Percentiles rank a stretch among this genome's conserved stretches.
phyloP scores from a whole-genome alignment of 1,140 invertebrate genomes.

The Bombus impatiens region DNA sequence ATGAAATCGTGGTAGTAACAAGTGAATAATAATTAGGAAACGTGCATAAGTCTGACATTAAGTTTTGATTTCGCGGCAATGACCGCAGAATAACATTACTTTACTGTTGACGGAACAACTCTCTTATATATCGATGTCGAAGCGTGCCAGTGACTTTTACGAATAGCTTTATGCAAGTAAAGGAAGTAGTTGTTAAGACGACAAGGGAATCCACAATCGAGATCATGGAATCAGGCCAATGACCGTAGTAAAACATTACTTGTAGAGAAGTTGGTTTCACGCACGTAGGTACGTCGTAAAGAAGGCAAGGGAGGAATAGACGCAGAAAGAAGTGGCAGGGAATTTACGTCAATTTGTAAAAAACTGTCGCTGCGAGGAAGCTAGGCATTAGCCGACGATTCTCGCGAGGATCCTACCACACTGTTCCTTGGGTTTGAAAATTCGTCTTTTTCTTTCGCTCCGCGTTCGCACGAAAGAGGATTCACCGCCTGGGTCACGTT shows the following conservation, averaged over 20 bases:
- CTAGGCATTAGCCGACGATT: constrained; percentile 71
- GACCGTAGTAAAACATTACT: constrained; percentile 65
- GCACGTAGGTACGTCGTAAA: constrained; percentile 55
- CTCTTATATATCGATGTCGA: background rate
- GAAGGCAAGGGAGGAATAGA: background rate
- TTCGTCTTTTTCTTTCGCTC: background rate
- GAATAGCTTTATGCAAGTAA: constrained; percentile 16
- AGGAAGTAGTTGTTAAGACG: constrained; percentile 46
- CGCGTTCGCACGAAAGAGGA: background rate
- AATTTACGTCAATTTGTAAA: constrained; percentile 71
- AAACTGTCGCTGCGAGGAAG: constrained; percentile 62
- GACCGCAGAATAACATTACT: background rate
- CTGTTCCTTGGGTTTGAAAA: background rate
- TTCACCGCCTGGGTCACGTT: background rate
- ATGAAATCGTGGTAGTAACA: background rate
- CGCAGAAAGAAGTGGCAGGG: constrained; percentile 29
- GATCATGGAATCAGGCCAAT: constrained; percentile 49
- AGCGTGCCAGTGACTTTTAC: constrained; percentile 1
- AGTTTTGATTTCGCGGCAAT: background rate
- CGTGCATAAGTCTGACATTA: background rate
- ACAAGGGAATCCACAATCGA: constrained; percentile 34
- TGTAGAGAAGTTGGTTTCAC: constrained; percentile 50
- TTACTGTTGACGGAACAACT: background rate
- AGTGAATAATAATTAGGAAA: background rate
- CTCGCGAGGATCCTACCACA: constrained; percentile 65